Evolutionary conservation across 2,888 invertebrate genomes (phyloP), one percentile per base, ranked within the genome.

Genomic region (Lutraria lutraria): DNA sequence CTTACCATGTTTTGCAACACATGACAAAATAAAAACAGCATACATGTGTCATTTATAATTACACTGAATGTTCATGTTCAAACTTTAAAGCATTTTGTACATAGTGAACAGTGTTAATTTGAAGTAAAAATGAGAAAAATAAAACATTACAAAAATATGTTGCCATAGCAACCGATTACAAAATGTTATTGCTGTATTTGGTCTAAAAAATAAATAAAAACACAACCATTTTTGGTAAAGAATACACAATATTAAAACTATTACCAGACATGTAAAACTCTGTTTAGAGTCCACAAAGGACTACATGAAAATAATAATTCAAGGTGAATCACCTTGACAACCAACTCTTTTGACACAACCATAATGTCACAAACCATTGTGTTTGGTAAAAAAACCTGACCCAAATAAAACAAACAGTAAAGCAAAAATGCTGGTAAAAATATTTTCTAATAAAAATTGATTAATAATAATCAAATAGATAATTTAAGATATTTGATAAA

Each of bases 111-210:
- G 12, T 25, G 63, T 68, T 68, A 68, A 68, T n/a, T 68, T 68
- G n/a, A n/a, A n/a, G n/a, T n/a, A 68, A 68, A 68, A 60, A 68
- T 25, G 63, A 68, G 63, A 68, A 68, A 43, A 21, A 68, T 68
- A 68, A 68, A n/a, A 68, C 25, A 25, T 68, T 68, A 68, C 63
- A 68, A 68, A 21, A 68, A 68, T 3, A 68, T 68, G 63, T 68
- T 68, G 63, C 63, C 25, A 68, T 68, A 25, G n/a, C 63, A 68
- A 68, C 63, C 25, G 25, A n/a, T n/a, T n/a, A 63, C n/a, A 25
- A 25, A 68, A 68, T 25, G 25, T 68, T 68, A 68, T 68, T 68
- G 63, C 63, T 68, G 63, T 68, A 68, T 68, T 68, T 68, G 63
- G 63, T 68, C 63, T 68, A 68, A n/a, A 68, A 3, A 68, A 68